Percentiles rank a stretch among this genome's conserved stretches.
phyloP scores from a whole-genome alignment of 2,797 vertebrate species.

The Phyllotis vaccarum region DNA sequence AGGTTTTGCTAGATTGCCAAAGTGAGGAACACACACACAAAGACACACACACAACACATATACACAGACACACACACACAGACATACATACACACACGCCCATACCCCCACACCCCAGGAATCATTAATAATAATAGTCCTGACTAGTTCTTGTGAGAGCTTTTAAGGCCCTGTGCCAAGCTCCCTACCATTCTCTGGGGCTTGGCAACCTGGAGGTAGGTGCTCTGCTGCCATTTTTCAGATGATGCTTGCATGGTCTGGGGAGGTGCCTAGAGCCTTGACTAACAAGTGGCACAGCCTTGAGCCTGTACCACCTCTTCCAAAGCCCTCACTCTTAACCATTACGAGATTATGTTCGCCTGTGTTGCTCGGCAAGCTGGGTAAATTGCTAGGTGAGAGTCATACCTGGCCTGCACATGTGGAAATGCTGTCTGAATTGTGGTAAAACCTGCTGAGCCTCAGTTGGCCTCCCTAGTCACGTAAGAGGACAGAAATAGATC shows the following conservation, averaged over 20 bases:
- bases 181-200: not conserved
- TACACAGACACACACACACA: not conserved
- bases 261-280: not conserved
- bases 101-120: not conserved
- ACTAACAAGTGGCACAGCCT: not conserved
- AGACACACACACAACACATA: too few species aligned
- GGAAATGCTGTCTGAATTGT: constrained; percentile 66
- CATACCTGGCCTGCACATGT: constrained; percentile 54
- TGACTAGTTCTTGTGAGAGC: not conserved
- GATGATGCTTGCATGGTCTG: not conserved
- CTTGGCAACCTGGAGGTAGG: constrained; percentile 12
- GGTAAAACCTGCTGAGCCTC: constrained; percentile 79
- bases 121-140: constrained; percentile 36
- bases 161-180: constrained; percentile 16
- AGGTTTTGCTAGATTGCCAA: not conserved
- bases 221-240: constrained; percentile 23
- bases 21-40: not conserved
- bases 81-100: not conserved
- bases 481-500: constrained; percentile 80
- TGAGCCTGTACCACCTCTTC: not conserved
- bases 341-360: not conserved
- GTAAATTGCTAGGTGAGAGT: constrained; percentile 72
- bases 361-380: not conserved
- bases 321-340: not conserved
- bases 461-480: constrained; percentile 37